Conservation (phyloP, 2,888 invertebrate species). For the Eristalis pertinax region DNA sequence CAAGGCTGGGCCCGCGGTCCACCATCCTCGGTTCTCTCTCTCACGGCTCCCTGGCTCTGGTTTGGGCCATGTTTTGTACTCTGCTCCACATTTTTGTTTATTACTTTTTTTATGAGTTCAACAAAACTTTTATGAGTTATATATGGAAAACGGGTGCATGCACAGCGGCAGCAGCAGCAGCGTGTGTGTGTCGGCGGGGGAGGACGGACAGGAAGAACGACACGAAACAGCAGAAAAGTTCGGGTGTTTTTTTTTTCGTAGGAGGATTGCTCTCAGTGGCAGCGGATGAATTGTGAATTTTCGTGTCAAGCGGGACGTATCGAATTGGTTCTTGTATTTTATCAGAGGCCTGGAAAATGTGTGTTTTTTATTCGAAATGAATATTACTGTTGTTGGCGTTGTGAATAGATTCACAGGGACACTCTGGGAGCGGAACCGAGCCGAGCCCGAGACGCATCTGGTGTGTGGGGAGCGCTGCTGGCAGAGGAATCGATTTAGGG, state of each 20-base stretch:
- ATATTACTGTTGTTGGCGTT: slow-evolving; percentile 48
- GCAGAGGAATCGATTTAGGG: slow-evolving; percentile 34
- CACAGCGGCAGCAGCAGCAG: not conserved
- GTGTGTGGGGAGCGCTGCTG: not conserved
- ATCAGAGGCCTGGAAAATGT: slow-evolving; percentile 58
- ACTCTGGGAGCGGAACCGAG: not conserved
- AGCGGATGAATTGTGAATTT: slow-evolving; percentile 53
- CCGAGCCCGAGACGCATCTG: slow-evolving; percentile 27
- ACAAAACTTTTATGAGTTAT: slow-evolving; percentile 73
- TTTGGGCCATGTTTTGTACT: slow-evolving; percentile 19
- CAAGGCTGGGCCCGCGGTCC: slow-evolving; percentile 43
- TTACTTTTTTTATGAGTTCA: slow-evolving; percentile 72
- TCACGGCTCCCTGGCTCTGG: not conserved
- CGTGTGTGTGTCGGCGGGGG: slow-evolving; percentile 7
- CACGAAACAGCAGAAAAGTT: slow-evolving; percentile 48
- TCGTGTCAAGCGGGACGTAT: slow-evolving; percentile 62
- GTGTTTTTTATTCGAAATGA: slow-evolving; percentile 23
- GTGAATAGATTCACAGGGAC: not conserved
- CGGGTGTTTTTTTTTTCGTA: slow-evolving; percentile 24
- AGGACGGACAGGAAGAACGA: not conserved
- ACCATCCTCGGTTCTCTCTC: slow-evolving; percentile 24
- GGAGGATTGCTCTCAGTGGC: not conserved
- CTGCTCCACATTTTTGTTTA: slow-evolving; percentile 61
- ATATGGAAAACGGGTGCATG: slow-evolving; percentile 62
- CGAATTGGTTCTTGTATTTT: slow-evolving; percentile 55